Percentiles rank a stretch among this genome's conserved stretches.
These are phyloP conservation scores for Orchesella flavescens DNA, from an alignment of 2,888 invertebrate species.

Conservation along the genomic window DNA sequence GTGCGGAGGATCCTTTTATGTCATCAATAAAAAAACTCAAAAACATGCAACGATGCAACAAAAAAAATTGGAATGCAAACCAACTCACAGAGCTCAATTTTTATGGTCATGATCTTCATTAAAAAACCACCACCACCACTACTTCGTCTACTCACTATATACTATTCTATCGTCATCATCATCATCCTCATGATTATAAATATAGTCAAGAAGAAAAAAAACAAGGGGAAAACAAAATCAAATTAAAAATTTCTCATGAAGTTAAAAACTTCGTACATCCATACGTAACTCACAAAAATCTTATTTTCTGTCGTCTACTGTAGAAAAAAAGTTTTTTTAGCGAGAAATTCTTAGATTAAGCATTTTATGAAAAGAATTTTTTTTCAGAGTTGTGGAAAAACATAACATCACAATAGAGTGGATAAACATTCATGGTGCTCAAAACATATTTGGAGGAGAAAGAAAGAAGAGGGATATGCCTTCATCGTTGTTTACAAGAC, in stretches of 20 bases:
- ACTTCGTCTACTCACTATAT: not conserved
- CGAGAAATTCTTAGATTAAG: too few relatives aligned
- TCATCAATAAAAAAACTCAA: constrained; percentile 50
- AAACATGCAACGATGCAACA: not conserved
- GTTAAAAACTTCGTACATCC: too few relatives aligned
- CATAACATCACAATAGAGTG: too few relatives aligned
- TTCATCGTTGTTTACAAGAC: too few relatives aligned
- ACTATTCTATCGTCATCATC: constrained; percentile 25
- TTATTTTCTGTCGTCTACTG: too few relatives aligned
- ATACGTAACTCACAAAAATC: too few relatives aligned
- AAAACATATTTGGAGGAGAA: too few relatives aligned
- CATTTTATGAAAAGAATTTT: too few relatives aligned
- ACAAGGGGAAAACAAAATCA: constrained; percentile 34
- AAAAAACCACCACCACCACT: constrained; percentile 34
- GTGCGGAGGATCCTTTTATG: constrained; percentile 21
- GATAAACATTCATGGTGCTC: too few relatives aligned
- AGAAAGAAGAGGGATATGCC: too few relatives aligned
- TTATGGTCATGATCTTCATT: constrained; percentile 63
- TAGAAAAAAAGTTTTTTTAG: too few relatives aligned
- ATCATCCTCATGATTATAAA: constrained; percentile 30
- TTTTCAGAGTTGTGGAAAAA: too few relatives aligned
- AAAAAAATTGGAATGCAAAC: not conserved
- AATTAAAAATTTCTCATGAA: constrained; percentile 42
- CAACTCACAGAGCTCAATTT: constrained; percentile 27
- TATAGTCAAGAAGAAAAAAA: constrained; percentile 7